A percentile compares a stretch with the other conserved stretches of the same genome.
phyloP scores from a whole-genome alignment of 2,888 invertebrate genomes.

The Caenorhabditis sp. region DNA sequence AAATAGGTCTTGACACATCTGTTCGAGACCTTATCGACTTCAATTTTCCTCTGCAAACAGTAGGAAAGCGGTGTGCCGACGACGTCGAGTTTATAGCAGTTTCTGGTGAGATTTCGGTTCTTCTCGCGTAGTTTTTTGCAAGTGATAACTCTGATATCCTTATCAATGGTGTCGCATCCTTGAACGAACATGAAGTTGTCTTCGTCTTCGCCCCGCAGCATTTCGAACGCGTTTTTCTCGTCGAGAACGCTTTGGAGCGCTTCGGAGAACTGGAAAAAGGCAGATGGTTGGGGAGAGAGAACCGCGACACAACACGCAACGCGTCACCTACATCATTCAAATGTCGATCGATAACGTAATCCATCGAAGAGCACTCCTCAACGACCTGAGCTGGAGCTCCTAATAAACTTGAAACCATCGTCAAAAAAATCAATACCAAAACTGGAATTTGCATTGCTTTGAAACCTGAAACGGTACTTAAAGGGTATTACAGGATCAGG shows the following conservation, averaged over 20 bases:
- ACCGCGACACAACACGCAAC: no score
- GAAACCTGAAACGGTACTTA: no score
- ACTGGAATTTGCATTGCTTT: no score
- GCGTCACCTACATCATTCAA: slow-evolving; percentile 30
- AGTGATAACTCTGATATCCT: slow-evolving; percentile 27
- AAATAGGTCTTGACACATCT: slow-evolving; percentile 41
- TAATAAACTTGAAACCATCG: no score
- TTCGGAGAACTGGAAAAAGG: slow-evolving; percentile 39
- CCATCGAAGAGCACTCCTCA: slow-evolving; percentile 31
- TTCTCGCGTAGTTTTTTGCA: slow-evolving; percentile 25
- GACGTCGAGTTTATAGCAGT: slow-evolving; percentile 40
- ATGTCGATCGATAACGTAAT: slow-evolving; percentile 25
- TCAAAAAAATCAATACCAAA: slow-evolving; percentile 1
- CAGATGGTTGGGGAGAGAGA: neutral
- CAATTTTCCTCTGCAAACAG: slow-evolving; percentile 36
- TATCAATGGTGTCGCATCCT: slow-evolving; percentile 50
- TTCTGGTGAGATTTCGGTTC: slow-evolving; percentile 16
- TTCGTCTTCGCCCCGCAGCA: slow-evolving; percentile 49
- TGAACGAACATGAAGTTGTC: slow-evolving; percentile 46
- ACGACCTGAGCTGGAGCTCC: slow-evolving; percentile 12
- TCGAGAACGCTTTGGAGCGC: slow-evolving; percentile 45
- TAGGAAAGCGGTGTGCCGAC: slow-evolving; percentile 47
- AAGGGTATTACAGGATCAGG: no score
- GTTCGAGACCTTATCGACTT: slow-evolving; percentile 17
- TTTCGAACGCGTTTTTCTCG: slow-evolving; percentile 40